A percentile compares a stretch with the other conserved stretches of the same genome.
Evolutionary conservation across 2,888 invertebrate genomes (phyloP).

Genomic region (Napeogenes sylphis): DNA sequence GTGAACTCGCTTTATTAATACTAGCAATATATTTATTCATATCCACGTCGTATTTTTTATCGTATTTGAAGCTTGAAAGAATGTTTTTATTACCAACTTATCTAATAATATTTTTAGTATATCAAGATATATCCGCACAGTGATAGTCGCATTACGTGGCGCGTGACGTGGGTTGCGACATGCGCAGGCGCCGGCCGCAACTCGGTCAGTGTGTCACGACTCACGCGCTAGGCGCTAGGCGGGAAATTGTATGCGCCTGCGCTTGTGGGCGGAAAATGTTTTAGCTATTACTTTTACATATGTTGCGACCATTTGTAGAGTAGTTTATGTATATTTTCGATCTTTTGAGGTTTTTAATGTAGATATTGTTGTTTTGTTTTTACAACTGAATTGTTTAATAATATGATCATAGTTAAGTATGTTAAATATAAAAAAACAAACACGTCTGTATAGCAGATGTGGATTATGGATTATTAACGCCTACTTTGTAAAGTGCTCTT

Average conservation of each 20-base stretch:
- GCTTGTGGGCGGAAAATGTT: conserved; percentile 16
- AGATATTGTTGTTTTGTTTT: not conserved
- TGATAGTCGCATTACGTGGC: conserved; percentile 13
- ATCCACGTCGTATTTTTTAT: too few species aligned
- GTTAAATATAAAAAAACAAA: not conserved
- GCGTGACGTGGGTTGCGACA: conserved; percentile 31
- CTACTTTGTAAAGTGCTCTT: too few species aligned
- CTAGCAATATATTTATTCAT: too few species aligned
- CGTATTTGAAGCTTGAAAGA: too few species aligned
- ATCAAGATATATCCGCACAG: conserved; percentile 2
- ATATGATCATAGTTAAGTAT: not conserved
- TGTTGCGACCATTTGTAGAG: not conserved
- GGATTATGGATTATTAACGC: too few species aligned
- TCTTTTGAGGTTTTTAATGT: not conserved
- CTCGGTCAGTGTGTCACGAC: conserved; percentile 60
- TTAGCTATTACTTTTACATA: not conserved
- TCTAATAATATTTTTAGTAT: too few species aligned
- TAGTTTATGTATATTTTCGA: not conserved
- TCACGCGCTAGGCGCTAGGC: conserved; percentile 16
- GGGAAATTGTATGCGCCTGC: conserved; percentile 19
- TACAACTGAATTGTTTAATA: not conserved
- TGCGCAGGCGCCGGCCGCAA: conserved; percentile 38
- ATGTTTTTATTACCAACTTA: too few species aligned
- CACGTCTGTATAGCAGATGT: not conserved
- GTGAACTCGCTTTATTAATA: too few species aligned